phyloP scores from a whole-genome alignment of 2,888 invertebrate genomes.

The Pachymerium ferrugineum region DNA sequence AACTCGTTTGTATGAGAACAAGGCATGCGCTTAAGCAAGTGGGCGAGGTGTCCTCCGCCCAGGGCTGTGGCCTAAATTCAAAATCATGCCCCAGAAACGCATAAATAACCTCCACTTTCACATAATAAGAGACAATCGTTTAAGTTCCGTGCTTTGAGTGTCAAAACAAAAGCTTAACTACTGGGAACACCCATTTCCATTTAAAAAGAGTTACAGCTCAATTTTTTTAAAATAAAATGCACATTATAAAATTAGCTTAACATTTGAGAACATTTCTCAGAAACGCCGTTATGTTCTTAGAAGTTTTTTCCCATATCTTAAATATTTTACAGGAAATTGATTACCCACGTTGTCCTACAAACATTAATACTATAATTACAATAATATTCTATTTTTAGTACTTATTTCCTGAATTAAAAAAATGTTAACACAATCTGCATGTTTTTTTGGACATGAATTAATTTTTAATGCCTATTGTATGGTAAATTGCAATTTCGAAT shows the following conservation, averaged over 20 bases:
- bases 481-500: no score
- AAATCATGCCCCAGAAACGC: conserved; percentile 15
- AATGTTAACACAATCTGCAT: no score
- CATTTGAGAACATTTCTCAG: neutral
- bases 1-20: conserved; percentile 1
- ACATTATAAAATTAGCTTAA: neutral
- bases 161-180: no score
- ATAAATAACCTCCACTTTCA: conserved; percentile 3
- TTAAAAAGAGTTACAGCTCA: neutral
- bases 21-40: neutral
- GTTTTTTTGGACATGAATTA: no score
- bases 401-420: neutral
- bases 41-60: conserved; percentile 17
- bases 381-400: neutral
- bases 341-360: neutral
- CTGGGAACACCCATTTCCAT: neutral
- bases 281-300: neutral
- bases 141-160: no score
- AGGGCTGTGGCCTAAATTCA: conserved; percentile 1
- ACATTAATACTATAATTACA: conserved; percentile 8
- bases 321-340: neutral
- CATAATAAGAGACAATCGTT: neutral
- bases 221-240: neutral
- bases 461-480: no score
- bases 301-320: neutral